phyloP scores from a whole-genome alignment of 2,113 vertebrate species.

The Microtus ochrogaster region DNA sequence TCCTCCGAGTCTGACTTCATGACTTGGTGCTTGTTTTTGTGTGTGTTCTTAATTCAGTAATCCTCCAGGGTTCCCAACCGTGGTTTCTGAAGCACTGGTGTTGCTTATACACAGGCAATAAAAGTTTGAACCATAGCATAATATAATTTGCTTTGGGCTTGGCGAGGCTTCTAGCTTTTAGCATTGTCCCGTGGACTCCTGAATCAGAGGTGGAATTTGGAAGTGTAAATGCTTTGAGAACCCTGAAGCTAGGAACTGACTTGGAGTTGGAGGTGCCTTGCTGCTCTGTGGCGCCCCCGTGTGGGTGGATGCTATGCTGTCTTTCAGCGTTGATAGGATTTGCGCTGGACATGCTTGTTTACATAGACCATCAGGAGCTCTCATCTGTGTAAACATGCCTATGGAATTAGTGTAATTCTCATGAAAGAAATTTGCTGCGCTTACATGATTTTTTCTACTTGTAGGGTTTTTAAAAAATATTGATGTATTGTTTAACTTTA shows the following conservation, averaged over 20 bases:
- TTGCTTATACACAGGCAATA: constrained; percentile 39
- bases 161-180: constrained; percentile 45
- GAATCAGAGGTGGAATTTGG: background rate
- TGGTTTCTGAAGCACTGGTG: constrained; percentile 25
- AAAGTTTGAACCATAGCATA: constrained; percentile 3
- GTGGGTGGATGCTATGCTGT: constrained; percentile 45
- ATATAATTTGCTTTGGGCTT: constrained; percentile 39
- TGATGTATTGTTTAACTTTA: constrained; percentile 24
- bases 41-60: constrained; percentile 65
- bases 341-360: background rate
- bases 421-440: background rate
- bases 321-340: background rate
- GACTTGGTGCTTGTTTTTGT: constrained; percentile 45
- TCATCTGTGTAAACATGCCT: constrained; percentile 21
- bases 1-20: background rate
- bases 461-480: background rate
- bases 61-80: constrained; percentile 65
- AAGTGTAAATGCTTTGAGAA: background rate
- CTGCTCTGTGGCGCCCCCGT: constrained; percentile 59
- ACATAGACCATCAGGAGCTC: background rate
- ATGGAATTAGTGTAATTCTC: constrained; percentile 25
- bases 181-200: constrained; percentile 17
- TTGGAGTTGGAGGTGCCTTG: constrained; percentile 7
- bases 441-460: constrained; percentile 34
- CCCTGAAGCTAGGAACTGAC: background rate